Base-by-base conservation (phyloP, 2,797 vertebrate species). In the Petrocephalus schoutedeni region DNA sequence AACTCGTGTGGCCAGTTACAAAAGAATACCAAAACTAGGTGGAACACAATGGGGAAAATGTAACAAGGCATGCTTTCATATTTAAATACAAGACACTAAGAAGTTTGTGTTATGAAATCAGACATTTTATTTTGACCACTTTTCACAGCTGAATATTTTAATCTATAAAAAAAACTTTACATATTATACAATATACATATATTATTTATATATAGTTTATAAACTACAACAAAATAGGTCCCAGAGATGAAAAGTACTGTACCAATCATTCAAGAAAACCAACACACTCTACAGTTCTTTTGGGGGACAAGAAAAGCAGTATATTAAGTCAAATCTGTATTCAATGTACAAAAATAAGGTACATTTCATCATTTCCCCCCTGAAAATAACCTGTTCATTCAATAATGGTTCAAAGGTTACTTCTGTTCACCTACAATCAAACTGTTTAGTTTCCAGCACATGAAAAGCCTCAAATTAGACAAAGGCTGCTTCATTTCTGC, bases 231-330 rank as follows among this genome's bases (percentile, higher is more conserved):
- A 94, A 95, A 95, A 95, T 95, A 95, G 94, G 95, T 96, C 95
- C 96, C 95, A 96, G 95, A 96, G 95, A 96, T 96, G 87, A 88
- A 96, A 97, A 96, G 96, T 96, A 96, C 95, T 96, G 95, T 96
- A 95, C 94, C 95, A 95, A 94, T 82, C 88, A 82, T 95, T 94
- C 94, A 94, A 93, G 93, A 94, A 95, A 95, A 95, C 94, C 93
- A 95, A 95, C 91, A 94, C 94, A 83, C 28, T 28, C 67, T 77
- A 77, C 41, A 93, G 95, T 92, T 93, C 93, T 95, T 93, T 92
- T 92, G 93, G 89, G 90, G 67, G 56, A 16, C 28, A 36, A 71
- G 28, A 36, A 41, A 77, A 77, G 41, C 57, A 94, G 94, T 16
- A 12, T n/a, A 77, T 56, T 53, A 28, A 56, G 84, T 86, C 53